A percentile compares a stretch with the other conserved stretches of the same genome.
phyloP scores from a whole-genome alignment of 2,888 invertebrate genomes.

The Volucella inanis region DNA sequence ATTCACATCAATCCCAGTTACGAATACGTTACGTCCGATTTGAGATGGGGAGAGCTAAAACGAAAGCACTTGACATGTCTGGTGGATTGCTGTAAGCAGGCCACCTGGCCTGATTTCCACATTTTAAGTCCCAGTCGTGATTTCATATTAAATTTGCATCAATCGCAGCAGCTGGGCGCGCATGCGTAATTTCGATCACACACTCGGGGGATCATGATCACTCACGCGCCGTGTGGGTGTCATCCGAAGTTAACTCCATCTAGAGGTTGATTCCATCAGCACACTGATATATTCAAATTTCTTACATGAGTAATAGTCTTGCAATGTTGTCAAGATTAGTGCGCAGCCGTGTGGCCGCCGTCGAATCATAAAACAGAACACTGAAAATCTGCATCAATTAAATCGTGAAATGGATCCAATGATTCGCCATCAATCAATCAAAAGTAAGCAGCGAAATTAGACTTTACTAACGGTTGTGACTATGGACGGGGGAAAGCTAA shows the following conservation, averaged over 20 bases:
- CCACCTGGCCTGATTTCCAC: conserved; percentile 58
- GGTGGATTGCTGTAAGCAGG: conserved; percentile 23
- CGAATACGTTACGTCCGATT: conserved; percentile 2
- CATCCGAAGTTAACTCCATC: conserved; percentile 64
- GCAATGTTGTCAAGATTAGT: conserved; percentile 67
- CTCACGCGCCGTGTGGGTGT: conserved; percentile 66
- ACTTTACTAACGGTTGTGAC: conserved; percentile 4
- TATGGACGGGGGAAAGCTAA: conserved; percentile 47
- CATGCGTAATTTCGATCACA: conserved; percentile 61
- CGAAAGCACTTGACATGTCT: conserved; percentile 67
- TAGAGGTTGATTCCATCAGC: conserved; percentile 28
- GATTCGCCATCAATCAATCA: conserved; percentile 73
- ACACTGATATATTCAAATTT: conserved; percentile 58
- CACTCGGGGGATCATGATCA: conserved; percentile 29
- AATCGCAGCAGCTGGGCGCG: conserved; percentile 45
- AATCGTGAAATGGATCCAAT: conserved; percentile 42
- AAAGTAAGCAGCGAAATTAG: conserved; percentile 42
- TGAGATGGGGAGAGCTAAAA: conserved; percentile 33
- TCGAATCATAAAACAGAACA: conserved; percentile 3
- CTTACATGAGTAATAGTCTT: conserved; percentile 60
- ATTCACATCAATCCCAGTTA: conserved; percentile 48
- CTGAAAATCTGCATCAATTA: conserved; percentile 57
- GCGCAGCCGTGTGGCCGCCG: conserved; percentile 66
- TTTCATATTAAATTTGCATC: conserved; percentile 26
- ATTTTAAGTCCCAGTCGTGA: neutral